Evolutionary conservation across 2,888 invertebrate genomes (phyloP), one percentile per base, ranked within the genome.

Genomic region (Coenonympha arcania): DNA sequence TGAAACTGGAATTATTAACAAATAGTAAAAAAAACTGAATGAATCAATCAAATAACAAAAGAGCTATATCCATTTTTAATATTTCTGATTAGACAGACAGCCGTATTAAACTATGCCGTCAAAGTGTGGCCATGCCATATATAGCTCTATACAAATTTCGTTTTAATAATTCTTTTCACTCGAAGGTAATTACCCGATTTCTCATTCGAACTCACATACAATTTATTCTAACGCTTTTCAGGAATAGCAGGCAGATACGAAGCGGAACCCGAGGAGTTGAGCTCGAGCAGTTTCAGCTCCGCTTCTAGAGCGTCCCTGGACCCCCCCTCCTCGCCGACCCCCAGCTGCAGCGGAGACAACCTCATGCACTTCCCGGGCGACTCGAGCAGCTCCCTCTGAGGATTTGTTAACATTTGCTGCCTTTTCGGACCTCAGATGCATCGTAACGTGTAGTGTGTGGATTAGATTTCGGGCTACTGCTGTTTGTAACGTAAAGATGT

Each of bases 211-310:
- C n/a, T n/a, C n/a, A n/a, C n/a, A n/a, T n/a, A n/a, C n/a, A n/a
- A n/a, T n/a, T 5, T 30, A 30, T 6, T 41, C 42, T 30, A 1
- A 6, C 39, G 22, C 5, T 19, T 73, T 73, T 8, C 73, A 79
- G 80, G 62, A 19, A 67, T 68, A 47, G 50, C 70, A 18, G 63
- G 89, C 65, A 90, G 91, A 22, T 89, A 89, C 62, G 92, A 89
- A 52, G 87, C 88, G 16, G 91, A 92, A 62, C 89, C 89, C 41
- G 94, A 94, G 71, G 94, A 94, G 69, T 79, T 94, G 42, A 94
- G 94, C 71, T 92, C 94, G 26, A 94, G 94, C 75, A 94, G 94
- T 74, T 92, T 94, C 66, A 94, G 94, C 70, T 93, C 94, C 1
- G 90, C 92, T 8, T 93, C 93, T 64, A 89, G 93, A 46, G 92